Base-by-base conservation (phyloP, 2,113 vertebrate genomes). In the Sapajus apella region DNA sequence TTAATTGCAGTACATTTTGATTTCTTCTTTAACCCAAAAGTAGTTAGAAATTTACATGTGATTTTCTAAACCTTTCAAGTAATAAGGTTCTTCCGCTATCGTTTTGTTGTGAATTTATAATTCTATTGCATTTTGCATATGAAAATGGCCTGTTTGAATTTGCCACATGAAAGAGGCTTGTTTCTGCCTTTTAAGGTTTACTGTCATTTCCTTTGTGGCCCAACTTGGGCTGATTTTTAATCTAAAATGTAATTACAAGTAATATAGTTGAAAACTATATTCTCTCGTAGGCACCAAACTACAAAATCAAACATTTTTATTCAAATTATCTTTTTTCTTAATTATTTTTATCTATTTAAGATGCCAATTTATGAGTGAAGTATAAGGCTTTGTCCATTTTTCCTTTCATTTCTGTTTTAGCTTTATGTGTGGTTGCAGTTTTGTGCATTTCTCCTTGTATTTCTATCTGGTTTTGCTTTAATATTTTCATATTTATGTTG, bases 151-250 rank as follows among this genome's bases (percentile, higher is more conserved):
- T 50, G 27, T 90, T 90, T 66, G 32, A 89, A 64, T 83, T 32
- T 8, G 9, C 13, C 47, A 4, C n/a, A 35, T 88, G 75, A 68
- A 75, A 83, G 52, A 64, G 43, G 40, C 17, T 35, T 45, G 61
- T 88, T 95, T 91, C n/a, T 95, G 47, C 45, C 68, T 92, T 95
- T 87, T 40, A 90, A n/a, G 92, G 90, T 43, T 68, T 75, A 87
- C 77, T 83, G 8, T 73, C n/a, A 40, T 94, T 92, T 95, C 75
- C 23, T 79, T 47, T 68, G 61, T 80, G 79, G 47, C 23, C 75
- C 16, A 27, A 37, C 10, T 64, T 27, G 37, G 32, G 27, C 86
- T 91, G 58, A 56, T 83, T 96, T 96, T 97, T 96, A 95, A 95
- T 92, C 37, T 93, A 81, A 94, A 86, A 86, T 3, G 55, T 83